Conservation (phyloP, 2,888 invertebrate species). For the Idaea straminata region DNA sequence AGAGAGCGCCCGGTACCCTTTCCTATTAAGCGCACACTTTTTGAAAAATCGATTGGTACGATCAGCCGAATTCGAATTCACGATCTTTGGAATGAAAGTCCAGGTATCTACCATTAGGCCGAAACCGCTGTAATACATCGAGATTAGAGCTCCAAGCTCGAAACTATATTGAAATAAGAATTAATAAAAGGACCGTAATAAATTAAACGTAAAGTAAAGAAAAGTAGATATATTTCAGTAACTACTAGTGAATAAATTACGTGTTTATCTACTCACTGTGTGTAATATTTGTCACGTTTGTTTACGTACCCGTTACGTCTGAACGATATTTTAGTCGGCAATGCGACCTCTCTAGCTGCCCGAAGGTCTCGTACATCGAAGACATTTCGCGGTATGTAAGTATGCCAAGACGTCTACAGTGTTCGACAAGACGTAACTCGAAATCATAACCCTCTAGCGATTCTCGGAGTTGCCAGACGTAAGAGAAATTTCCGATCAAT, state of each 20-base stretch:
- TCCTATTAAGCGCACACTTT: no score
- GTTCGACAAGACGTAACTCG: constrained; percentile 3
- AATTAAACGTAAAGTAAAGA: background rate
- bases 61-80: no score
- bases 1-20: no score
- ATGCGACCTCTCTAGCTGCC: constrained; percentile 48
- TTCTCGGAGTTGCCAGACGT: background rate
- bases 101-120: no score
- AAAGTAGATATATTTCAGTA: constrained; percentile 21
- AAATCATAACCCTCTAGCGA: constrained; percentile 16
- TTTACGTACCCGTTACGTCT: constrained; percentile 37
- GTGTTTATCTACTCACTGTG: constrained; percentile 22
- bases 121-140: no score
- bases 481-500: no score
- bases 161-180: constrained; percentile 31
- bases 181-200: background rate
- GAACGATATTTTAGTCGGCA: constrained; percentile 46
- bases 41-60: no score
- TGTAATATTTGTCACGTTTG: constrained; percentile 23
- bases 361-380: constrained; percentile 44
- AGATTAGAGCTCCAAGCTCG: no score
- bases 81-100: no score
- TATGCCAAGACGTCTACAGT: constrained; percentile 36
- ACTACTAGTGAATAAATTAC: background rate
- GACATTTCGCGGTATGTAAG: constrained; percentile 33